Evolutionary conservation across 2,888 invertebrate species (phyloP).

Genomic region (Drosophila sordidapex): DNA sequence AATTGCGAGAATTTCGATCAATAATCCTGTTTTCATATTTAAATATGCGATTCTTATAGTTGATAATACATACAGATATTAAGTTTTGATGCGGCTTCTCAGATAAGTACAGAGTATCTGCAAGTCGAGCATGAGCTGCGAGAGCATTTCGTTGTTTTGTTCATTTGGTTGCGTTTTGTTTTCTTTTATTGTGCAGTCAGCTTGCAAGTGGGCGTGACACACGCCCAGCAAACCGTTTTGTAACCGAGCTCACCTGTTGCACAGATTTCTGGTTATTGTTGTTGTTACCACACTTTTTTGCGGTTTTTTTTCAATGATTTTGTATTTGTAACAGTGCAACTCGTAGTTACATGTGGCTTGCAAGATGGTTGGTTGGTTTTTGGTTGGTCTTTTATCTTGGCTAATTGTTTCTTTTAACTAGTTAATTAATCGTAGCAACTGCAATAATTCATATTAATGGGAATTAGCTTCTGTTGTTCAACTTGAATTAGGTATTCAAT

Average conservation of each 20-base stretch:
- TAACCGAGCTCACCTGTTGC: constrained; percentile 51
- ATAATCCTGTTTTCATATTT: background rate
- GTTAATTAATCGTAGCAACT: background rate
- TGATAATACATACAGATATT: background rate
- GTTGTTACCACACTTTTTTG: constrained; percentile 34
- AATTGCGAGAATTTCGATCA: background rate
- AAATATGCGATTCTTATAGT: background rate
- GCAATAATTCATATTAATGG: background rate
- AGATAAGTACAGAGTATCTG: background rate
- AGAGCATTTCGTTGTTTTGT: background rate
- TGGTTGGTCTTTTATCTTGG: constrained; percentile 3
- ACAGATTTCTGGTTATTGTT: constrained; percentile 11
- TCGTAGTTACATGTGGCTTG: constrained; percentile 5
- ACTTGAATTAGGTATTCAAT: background rate
- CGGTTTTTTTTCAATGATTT: constrained; percentile 27
- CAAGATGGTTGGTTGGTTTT: constrained; percentile 6
- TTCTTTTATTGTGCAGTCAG: background rate
- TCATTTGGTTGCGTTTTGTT: constrained; percentile 31
- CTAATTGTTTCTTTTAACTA: background rate
- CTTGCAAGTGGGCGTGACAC: constrained; percentile 37
- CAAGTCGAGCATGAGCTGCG: accelerated
- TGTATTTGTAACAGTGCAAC: constrained; percentile 35
- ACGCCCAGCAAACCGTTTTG: constrained; percentile 27
- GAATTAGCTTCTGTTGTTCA: background rate
- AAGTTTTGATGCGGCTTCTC: background rate